Percentiles rank a stretch among this genome's conserved stretches.
Evolutionary conservation across 2,888 invertebrate species (phyloP).

Genomic region (Troglohyphantes excavatus): DNA sequence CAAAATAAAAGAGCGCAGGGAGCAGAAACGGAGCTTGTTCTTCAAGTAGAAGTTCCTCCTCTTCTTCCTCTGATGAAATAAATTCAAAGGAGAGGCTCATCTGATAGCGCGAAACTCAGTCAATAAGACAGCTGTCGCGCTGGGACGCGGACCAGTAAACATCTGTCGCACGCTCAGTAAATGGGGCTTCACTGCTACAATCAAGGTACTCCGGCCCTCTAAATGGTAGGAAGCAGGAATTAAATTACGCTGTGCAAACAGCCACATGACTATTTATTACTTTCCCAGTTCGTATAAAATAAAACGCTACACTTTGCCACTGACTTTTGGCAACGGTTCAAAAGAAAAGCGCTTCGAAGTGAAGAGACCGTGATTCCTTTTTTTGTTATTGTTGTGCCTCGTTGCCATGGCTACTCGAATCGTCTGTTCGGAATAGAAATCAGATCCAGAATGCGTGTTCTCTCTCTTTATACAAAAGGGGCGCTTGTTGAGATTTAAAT

Average conservation of each 20-base stretch:
- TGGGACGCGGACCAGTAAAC: slow-evolving; percentile 23
- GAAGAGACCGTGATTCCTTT: background rate
- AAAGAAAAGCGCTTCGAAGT: slow-evolving; percentile 42
- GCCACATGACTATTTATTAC: slow-evolving; percentile 60
- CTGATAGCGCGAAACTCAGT: background rate
- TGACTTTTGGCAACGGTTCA: slow-evolving; percentile 48
- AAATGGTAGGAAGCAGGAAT: slow-evolving; percentile 17
- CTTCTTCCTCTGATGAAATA: background rate
- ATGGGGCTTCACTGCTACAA: background rate
- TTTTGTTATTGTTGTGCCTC: slow-evolving; percentile 18
- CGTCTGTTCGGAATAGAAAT: slow-evolving; percentile 41
- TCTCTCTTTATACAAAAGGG: background rate
- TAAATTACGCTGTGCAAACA: slow-evolving; percentile 64
- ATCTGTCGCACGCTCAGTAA: slow-evolving; percentile 36
- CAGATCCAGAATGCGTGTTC: slow-evolving; percentile 15
- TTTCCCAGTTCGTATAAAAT: slow-evolving; percentile 57
- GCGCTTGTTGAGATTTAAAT: slow-evolving; percentile 57
- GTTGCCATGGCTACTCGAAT: slow-evolving; percentile 36
- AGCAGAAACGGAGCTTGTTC: too few species aligned
- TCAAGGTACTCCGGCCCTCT: slow-evolving; percentile 7
- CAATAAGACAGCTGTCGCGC: background rate
- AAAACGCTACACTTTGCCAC: background rate
- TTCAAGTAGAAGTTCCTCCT: too few species aligned
- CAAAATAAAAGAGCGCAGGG: too few species aligned
- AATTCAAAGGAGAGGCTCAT: background rate